Evolutionary conservation across 2,888 invertebrate species (phyloP).

Genomic region (Operophtera brumata): DNA sequence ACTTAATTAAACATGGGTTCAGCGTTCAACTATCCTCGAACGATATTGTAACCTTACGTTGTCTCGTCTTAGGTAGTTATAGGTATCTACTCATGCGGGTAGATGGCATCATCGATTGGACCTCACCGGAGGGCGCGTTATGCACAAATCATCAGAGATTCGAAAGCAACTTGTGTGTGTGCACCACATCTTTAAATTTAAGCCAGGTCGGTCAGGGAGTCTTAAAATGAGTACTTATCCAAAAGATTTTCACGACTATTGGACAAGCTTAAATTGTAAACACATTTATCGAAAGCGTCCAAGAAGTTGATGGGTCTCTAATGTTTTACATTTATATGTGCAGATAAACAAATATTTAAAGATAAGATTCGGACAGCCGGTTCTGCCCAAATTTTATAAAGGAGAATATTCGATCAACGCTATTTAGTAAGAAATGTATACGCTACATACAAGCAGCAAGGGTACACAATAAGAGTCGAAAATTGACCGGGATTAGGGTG

Average conservation of each 20-base stretch:
- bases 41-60: neutral
- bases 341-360: neutral
- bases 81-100: conserved; percentile 17
- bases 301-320: neutral
- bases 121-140: conserved; percentile 43
- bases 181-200: conserved; percentile 23
- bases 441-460: conserved; percentile 12
- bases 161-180: conserved; percentile 37
- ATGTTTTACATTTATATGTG: too few species aligned
- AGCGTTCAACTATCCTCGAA: conserved; percentile 15
- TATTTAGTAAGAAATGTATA: conserved; percentile 17
- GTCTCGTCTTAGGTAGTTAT: conserved; percentile 6
- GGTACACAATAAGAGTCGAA: conserved; percentile 29
- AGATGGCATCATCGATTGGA: conserved; percentile 42
- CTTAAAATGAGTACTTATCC: neutral
- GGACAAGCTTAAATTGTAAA: too few species aligned
- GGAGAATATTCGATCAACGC: conserved; percentile 8
- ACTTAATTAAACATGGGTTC: conserved; percentile 24
- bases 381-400: conserved; percentile 19
- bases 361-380: conserved; percentile 4
- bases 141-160: conserved; percentile 59
- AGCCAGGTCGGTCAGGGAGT: neutral
- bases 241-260: neutral
- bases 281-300: neutral
- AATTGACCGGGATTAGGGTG: conserved; percentile 29